A percentile compares a stretch with the other conserved stretches of the same genome.
phyloP scores from a whole-genome alignment of 2,888 invertebrate species.

The Perithous albicinctus region DNA sequence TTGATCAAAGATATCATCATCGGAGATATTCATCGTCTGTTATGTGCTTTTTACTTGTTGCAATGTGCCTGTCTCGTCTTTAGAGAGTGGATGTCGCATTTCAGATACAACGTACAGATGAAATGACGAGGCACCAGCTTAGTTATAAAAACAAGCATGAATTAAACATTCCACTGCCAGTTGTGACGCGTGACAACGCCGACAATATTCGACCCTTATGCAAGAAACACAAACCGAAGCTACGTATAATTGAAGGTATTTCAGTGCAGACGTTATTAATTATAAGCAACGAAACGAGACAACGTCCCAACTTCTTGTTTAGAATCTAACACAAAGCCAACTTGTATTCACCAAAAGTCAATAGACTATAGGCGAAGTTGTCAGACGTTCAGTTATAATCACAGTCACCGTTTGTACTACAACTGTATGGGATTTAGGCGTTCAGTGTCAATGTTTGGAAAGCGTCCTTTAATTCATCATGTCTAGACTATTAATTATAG shows the following conservation, averaged over 20 bases:
- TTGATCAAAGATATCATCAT: background rate
- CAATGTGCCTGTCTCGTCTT: background rate
- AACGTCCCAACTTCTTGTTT: background rate
- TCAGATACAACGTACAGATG: background rate
- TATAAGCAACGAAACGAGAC: background rate
- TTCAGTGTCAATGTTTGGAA: background rate
- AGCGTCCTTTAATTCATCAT: background rate
- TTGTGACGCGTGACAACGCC: background rate
- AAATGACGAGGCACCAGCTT: background rate
- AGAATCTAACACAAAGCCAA: background rate
- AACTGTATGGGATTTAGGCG: background rate
- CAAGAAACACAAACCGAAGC: background rate
- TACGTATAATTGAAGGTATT: conserved; percentile 4
- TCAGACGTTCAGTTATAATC: background rate
- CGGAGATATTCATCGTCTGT: background rate
- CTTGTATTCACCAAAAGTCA: background rate
- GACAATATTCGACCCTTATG: background rate
- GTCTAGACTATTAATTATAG: background rate
- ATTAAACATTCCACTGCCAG: background rate
- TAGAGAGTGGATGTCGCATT: background rate
- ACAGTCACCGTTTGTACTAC: background rate
- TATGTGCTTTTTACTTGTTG: background rate
- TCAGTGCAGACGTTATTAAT: background rate
- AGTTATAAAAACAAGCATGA: background rate
- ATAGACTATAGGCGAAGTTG: background rate